These are phyloP conservation scores for Phortica okadai DNA, from an alignment of 2,888 invertebrate species.

Conservation along the genomic window DNA sequence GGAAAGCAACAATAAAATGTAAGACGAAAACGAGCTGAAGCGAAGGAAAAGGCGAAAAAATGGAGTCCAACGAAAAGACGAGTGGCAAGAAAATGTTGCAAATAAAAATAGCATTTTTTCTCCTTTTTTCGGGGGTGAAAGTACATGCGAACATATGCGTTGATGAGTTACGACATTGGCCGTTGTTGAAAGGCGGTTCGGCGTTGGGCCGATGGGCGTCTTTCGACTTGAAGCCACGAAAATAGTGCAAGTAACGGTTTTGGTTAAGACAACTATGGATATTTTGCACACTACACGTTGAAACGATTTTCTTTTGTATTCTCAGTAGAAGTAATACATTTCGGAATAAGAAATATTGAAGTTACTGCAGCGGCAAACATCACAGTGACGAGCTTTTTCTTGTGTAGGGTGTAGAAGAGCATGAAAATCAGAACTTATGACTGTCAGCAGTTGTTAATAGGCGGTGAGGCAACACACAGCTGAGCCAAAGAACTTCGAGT, in stretches of 20 bases:
- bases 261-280: not conserved
- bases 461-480: slow-evolving; percentile 63
- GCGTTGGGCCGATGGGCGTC: not conserved
- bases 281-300: not conserved
- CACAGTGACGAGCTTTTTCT: not conserved
- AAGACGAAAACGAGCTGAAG: slow-evolving; percentile 11
- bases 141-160: slow-evolving; percentile 61
- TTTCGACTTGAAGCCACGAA: not conserved
- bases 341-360: too few species aligned
- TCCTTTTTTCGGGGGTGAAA: slow-evolving; percentile 34
- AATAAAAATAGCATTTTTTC: slow-evolving; percentile 57
- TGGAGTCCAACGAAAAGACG: not conserved
- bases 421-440: slow-evolving; percentile 71
- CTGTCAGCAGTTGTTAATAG: slow-evolving; percentile 57
- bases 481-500: slow-evolving; percentile 24
- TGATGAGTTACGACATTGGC: slow-evolving; percentile 61
- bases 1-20: slow-evolving; percentile 60
- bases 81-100: slow-evolving; percentile 55
- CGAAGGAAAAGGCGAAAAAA: not conserved
- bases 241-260: not conserved
- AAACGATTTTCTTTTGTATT: too few species aligned
- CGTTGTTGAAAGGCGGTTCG: not conserved
- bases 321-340: too few species aligned
- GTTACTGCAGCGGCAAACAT: not conserved
- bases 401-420: slow-evolving; percentile 53